Evolutionary conservation across 2,797 vertebrate genomes (phyloP), one percentile per base, ranked within the genome.

Genomic region (Liparis tanakae): DNA sequence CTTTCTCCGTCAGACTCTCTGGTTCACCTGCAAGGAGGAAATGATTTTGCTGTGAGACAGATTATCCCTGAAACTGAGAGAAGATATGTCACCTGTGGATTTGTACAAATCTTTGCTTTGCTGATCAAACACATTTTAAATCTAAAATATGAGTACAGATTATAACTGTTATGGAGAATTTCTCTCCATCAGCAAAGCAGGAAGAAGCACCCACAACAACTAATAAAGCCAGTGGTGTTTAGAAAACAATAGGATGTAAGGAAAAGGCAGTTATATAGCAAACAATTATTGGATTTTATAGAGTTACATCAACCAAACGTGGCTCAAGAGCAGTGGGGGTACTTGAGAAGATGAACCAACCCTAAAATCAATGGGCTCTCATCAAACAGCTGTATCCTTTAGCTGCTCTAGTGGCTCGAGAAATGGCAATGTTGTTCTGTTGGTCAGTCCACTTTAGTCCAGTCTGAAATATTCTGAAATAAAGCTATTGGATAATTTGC

Each of bases 101-200:
- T 78, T 83, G 10, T 37, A 33, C 39, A 74, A 65, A 63, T 54
- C 66, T 50, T 79, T 70, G 44, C 30, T 82, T 82, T 83, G 82
- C 81, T 83, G 80, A 85, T 82, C 64, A 81, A 76, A 78, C 66
- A 59, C 18, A 66, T 70, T 59, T 65, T 68, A 37, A 79, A 83
- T 80, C 77, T 71, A 74, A 79, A 81, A 54, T 58, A 64, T 46
- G 48, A 60, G 3, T 6, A 36, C 15, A 58, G 53, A 60, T 61
- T 66, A 70, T 37, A 74, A 79, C 15, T 69, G 57, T 50, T 43
- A 41, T 41, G 51, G 33, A 62, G 62, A 60, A 58, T 71, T 65
- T 61, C 14, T 66, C 25, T 56, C n/a, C n/a, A 12, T 59, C 41
- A 67, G 59, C 53, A 68, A 50, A 68, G 39, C 50, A 60, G 30